Evolutionary conservation across 1,140 invertebrate genomes (phyloP).

Genomic region (Aphelinus certus): DNA sequence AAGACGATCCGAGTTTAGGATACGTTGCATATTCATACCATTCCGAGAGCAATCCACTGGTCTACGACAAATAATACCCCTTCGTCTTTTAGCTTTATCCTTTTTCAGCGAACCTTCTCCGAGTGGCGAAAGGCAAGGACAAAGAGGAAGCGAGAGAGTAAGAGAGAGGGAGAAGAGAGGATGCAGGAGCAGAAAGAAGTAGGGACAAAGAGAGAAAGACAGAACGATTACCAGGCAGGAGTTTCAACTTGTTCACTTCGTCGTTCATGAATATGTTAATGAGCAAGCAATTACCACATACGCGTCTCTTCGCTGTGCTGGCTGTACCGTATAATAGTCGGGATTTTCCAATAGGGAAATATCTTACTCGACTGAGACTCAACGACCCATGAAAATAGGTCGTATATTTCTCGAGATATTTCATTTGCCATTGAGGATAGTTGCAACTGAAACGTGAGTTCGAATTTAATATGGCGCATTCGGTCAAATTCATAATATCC

Average conservation of each 20-base stretch:
- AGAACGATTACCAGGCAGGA: background rate
- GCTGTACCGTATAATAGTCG: constrained; percentile 4
- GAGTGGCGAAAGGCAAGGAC: background rate
- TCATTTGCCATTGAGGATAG: too few relatives aligned
- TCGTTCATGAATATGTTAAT: constrained; percentile 33
- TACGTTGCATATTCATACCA: constrained; percentile 31
- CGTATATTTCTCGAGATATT: too few relatives aligned
- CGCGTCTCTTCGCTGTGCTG: background rate
- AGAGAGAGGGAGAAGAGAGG: too few relatives aligned
- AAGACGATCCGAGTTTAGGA: constrained; percentile 21
- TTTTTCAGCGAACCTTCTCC: background rate
- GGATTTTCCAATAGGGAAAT: constrained; percentile 1
- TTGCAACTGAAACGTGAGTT: too few relatives aligned
- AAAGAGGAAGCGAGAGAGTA: background rate
- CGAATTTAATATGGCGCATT: too few relatives aligned
- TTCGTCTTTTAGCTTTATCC: background rate
- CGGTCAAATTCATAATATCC: too few relatives aligned
- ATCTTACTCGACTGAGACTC: background rate
- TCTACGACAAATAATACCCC: constrained; percentile 12
- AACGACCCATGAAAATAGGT: too few relatives aligned
- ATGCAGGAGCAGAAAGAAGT: too few relatives aligned
- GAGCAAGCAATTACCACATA: constrained; percentile 17
- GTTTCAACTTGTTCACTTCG: constrained; percentile 18
- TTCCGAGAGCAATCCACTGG: constrained; percentile 15
- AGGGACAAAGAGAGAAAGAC: too few relatives aligned